Evolutionary conservation across 1,140 invertebrate genomes (phyloP), one percentile per base, ranked within the genome.

Genomic region (Hycleus cichorii): DNA sequence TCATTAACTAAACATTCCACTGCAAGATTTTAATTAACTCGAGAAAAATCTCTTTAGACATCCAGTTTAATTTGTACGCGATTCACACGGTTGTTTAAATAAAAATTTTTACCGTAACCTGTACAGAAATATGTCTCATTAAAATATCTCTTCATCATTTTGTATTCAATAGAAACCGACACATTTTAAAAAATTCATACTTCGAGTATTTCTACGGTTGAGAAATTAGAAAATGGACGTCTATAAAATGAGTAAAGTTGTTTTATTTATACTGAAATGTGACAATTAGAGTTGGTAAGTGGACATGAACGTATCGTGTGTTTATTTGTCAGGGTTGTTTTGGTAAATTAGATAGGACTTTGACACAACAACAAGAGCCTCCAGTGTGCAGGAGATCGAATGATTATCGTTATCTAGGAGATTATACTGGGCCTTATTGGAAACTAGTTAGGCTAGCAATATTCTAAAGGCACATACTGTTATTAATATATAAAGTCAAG

Each of bases 131-230:
- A 1, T 4, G 4, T 32, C 7, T 32, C 32, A 32, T 32, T 32
- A 32, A 32, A 32, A 32, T 7, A 32, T 18, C 32, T 32, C 7
- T 32, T 32, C 32, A 4, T 5, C 32, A 32, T 32, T 32, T 32
- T 32, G 3, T 32, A 32, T 32, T 32, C 7, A 32, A 2, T 39
- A 39, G 39, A 49, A 10, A 39, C 18, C 32, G 39, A 49, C 40
- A 11, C 1, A 4, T 42, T 42, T 42, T 51, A 52, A 51, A 46
- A 52, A 51, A 46, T 48, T 46, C 55, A 57, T 53, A 61, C 55
- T 55, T 57, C 51, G 57, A 61, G 59, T 61, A 47, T 54, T 57
- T 61, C 59, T 57, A 57, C 59, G 59, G 55, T 53, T 57, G 52
- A 61, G 59, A 58, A 61, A 53, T 61, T 61, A 0, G 2, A 42